Base-by-base conservation (phyloP, 2,888 invertebrate species). In the Oxytorus armatus region DNA sequence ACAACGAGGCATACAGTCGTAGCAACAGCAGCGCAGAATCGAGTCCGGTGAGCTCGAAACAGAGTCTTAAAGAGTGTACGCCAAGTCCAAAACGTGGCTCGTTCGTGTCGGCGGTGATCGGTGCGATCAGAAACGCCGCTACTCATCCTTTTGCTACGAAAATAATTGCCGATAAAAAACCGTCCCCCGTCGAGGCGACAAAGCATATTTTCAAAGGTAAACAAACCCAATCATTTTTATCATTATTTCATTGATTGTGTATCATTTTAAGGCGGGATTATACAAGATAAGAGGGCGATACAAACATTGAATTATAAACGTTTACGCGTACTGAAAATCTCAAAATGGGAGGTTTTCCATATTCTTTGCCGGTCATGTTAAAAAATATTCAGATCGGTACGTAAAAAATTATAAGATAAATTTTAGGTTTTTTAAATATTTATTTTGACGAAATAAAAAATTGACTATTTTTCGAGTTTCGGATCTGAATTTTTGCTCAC, bases 1-100 rank as follows among this genome's bases (percentile, higher is more conserved):
- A 96, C 89, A 96, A 96, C 86, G 96, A 96, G 90, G 95, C 95
- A 0, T 96, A 95, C 90, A 95, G 95, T 87, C 89, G 92, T 79
- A 96, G 95, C 89, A 95, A 95, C 90, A 95, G 95, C 88, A 95
- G 95, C 86, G 93, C 94, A 69, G 95, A 96, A 42, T 94, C 95
- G 8, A 95, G 95, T 51, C 95, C 96, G 0, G 89, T 91, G 23
- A 91, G 90, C 79, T 89, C 88, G 0, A 91, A 90, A 61, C 90
- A 91, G 39, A 91, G 91, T 78, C 75, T 91, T 23, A 92, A 91
- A 82, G 91, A 92, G 77, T 90, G 89, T 39, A 90, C 93, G 0
- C 94, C 92, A 59, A 95, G 95, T 76, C 95, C 95, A 11, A 94
- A 94, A 88, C 93, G 94, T 82, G 94, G 94, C 85, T 95, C 95